Base-by-base conservation (phyloP, 2,888 invertebrate genomes). In the Cartodere bifasciata region DNA sequence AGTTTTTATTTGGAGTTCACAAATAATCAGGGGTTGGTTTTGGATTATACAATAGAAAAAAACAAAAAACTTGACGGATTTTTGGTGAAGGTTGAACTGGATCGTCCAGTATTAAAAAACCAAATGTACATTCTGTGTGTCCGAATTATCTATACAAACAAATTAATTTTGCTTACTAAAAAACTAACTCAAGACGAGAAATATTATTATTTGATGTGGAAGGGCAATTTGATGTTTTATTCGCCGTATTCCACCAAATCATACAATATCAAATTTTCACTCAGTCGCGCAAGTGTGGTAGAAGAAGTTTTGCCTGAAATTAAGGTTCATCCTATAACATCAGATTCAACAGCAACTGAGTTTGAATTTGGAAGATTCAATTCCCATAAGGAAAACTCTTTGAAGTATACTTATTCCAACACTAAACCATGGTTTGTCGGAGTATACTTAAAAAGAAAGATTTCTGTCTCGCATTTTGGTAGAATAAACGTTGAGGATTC, bases 391-490 rank as follows among this genome's bases (percentile, higher is more conserved):
- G 16, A 32, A 13, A 4, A 44, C 10, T 16, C 22, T 10, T 25
- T 47, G 3, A 29, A 26, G 24, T 47, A 40, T 22, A 32, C 35
- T 13, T n/a, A n/a, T n/a, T n/a, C n/a, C n/a, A 42, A 35, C 35
- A 38, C 40, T 21, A 34, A 36, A 9, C 40, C 40, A 2, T 35
- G 45, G 15, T 35, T 41, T 9, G 28, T 34, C 7, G 41, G 48
- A 17, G 32, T 32, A n/a, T 37, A 37, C 14, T 36, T 50, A 23
- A 28, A 41, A 11, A 33, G 49, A 17, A 39, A 13, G 4, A 47
- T 50, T 28, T 41, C 42, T 33, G 37, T 50, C n/a, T 48, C 45
- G 4, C 47, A 48, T 32, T 49, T 33, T 34, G 48, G 48, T 12
- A 36, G 35, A 34, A 45, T 50, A 29, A 25, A 29, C 10, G 25